Evolutionary conservation across 2,888 invertebrate genomes (phyloP), one percentile per base, ranked within the genome.

Genomic region (Sphinx pinastri): DNA sequence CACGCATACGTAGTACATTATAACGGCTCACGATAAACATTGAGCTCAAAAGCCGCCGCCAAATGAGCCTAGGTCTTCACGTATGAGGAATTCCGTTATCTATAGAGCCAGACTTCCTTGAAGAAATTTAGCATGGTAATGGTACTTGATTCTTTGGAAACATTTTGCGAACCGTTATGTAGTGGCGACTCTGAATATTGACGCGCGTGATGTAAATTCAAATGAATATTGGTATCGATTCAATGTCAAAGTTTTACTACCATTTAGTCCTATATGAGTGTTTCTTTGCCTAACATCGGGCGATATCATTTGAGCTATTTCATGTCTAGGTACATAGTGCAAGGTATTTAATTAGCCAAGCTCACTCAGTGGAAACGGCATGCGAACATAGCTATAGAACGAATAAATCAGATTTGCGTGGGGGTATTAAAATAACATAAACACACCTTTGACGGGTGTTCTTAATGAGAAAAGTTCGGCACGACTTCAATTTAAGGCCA

Each of bases 391-490:
- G 71, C 67, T 38, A 67, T 63, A 45, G 67, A 67, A 54, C 54
- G 38, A 67, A 67, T 67, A 67, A 54, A 67, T 16, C n/a, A 45
- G 63, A 63, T 86, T 89, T 88, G 83, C 81, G 81, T 83, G 83
- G 83, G 86, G 89, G 88, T 88, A 88, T 90, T 89, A 89, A 92
- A 92, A 92, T 92, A 91, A 91, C 86, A 88, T 91, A 92, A 92
- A 91, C 88, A 91, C 88, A 92, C 92, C 92, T 92, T 92, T 91
- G 90, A 92, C 87, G 89, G 88, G 85, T 89, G 88, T 84, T 87
- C 88, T 93, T 94, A 93, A 94, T 93, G 93, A 93, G 92, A 93
- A 93, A 94, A 94, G 89, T 93, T 94, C 87, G 87, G 91, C 91
- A 86, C 89, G 88, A 90, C 91, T 92, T 89, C 88, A 89, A 90